Evolutionary conservation across 2,113 vertebrate species (phyloP).

Genomic region (Oxygymnocypris stewartii): DNA sequence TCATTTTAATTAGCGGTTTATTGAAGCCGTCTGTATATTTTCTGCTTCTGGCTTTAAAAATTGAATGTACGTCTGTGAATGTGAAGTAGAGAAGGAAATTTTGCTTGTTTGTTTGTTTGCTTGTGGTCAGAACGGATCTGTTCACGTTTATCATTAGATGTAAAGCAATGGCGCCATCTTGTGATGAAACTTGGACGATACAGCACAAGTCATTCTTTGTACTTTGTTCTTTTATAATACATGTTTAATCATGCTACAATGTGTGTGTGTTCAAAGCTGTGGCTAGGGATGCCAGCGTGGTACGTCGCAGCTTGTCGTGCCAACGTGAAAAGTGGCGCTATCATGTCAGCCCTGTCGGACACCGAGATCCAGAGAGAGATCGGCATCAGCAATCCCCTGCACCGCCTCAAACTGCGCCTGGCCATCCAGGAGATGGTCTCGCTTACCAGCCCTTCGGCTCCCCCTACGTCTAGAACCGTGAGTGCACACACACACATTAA

Average conservation of each 20-base stretch:
- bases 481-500: constrained; percentile 68
- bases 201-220: neutral
- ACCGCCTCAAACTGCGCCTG: constrained; percentile 92
- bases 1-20: neutral
- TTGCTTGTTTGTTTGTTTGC: neutral
- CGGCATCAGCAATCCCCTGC: constrained; percentile 96
- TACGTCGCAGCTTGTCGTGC: constrained; percentile 96
- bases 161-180: neutral
- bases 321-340: constrained; percentile 97
- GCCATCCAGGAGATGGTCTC: constrained; percentile 99
- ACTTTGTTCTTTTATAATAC: neutral
- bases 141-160: neutral
- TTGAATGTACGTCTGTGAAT: neutral
- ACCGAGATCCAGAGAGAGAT: constrained; percentile 99
- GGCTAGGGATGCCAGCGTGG: constrained; percentile 98
- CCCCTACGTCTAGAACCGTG: constrained; percentile 96
- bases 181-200: neutral
- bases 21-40: neutral
- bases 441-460: constrained; percentile 95
- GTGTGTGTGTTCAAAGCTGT: constrained; percentile 77
- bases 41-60: neutral
- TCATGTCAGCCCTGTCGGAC: constrained; percentile 97
- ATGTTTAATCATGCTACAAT: neutral
- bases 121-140: neutral
- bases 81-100: neutral